phyloP scores from a whole-genome alignment of 2,888 invertebrate species.

The Julus scandinavius region DNA sequence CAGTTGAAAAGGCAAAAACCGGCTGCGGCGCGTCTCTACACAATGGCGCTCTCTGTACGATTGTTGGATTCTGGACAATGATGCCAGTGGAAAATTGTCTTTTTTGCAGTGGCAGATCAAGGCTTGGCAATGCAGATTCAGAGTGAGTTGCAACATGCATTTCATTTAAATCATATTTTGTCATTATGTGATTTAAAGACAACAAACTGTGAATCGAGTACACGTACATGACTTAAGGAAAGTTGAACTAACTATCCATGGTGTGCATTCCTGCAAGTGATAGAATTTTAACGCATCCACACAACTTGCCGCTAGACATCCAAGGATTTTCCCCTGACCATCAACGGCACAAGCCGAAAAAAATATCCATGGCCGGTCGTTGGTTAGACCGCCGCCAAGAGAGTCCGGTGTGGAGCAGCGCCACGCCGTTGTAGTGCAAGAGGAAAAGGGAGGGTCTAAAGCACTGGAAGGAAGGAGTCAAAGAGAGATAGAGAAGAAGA shows the following conservation, averaged over 20 bases:
- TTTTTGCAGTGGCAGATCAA: too few species aligned
- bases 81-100: too few species aligned
- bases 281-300: neutral
- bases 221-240: too few species aligned
- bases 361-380: neutral
- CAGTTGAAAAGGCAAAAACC: constrained; percentile 30
- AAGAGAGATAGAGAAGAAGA: constrained; percentile 36
- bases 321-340: neutral
- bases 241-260: too few species aligned
- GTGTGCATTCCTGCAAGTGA: too few species aligned
- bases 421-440: neutral
- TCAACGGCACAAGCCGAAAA: neutral
- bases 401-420: neutral
- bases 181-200: too few species aligned
- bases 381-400: neutral
- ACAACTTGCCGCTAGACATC: neutral
- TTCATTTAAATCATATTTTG: too few species aligned
- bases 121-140: too few species aligned
- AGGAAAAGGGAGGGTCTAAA: constrained; percentile 1
- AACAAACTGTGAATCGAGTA: too few species aligned
- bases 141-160: too few species aligned
- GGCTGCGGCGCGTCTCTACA: neutral
- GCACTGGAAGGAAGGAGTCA: constrained; percentile 5
- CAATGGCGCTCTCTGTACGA: neutral
- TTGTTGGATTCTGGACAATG: too few species aligned